phyloP scores from a whole-genome alignment of 1,140 invertebrate species.

The Lepidotrigona ventralis region DNA sequence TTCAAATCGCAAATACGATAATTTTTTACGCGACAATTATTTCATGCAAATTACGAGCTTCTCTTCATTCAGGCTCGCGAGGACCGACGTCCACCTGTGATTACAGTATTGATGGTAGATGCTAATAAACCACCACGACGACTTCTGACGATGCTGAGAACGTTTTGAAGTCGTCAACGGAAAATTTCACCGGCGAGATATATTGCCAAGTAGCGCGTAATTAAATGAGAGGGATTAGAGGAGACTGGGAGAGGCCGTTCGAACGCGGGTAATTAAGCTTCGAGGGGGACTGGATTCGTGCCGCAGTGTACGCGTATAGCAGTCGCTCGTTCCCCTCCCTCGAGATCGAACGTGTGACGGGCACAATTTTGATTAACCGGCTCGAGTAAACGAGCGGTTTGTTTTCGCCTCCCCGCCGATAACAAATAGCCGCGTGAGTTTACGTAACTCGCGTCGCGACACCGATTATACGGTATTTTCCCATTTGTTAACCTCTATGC shows the following conservation, averaged over 20 bases:
- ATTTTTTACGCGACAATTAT: no score
- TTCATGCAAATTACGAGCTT: neutral
- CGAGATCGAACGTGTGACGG: neutral
- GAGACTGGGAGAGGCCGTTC: neutral
- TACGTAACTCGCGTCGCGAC: constrained; percentile 22
- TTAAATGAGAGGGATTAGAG: constrained; percentile 44
- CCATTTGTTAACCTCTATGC: constrained; percentile 8
- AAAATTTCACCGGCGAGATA: constrained; percentile 26
- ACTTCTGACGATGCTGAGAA: neutral
- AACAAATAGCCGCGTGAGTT: constrained; percentile 13
- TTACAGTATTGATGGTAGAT: constrained; percentile 33
- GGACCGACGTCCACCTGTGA: constrained; percentile 24
- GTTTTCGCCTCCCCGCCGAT: constrained; percentile 16
- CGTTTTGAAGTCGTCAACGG: constrained; percentile 7
- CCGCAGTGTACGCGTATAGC: neutral
- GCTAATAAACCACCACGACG: constrained; percentile 41
- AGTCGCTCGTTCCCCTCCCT: neutral
- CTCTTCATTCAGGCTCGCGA: constrained; percentile 40
- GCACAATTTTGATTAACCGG: constrained; percentile 2
- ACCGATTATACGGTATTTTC: constrained; percentile 21
- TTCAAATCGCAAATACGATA: no score
- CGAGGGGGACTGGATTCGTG: neutral
- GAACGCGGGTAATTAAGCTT: constrained; percentile 30
- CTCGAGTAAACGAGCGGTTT: neutral
- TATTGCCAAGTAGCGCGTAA: constrained; percentile 30